These are phyloP conservation scores for Anguilla japonica DNA, from an alignment of 2,113 vertebrate genomes.

Conservation along the genomic window DNA sequence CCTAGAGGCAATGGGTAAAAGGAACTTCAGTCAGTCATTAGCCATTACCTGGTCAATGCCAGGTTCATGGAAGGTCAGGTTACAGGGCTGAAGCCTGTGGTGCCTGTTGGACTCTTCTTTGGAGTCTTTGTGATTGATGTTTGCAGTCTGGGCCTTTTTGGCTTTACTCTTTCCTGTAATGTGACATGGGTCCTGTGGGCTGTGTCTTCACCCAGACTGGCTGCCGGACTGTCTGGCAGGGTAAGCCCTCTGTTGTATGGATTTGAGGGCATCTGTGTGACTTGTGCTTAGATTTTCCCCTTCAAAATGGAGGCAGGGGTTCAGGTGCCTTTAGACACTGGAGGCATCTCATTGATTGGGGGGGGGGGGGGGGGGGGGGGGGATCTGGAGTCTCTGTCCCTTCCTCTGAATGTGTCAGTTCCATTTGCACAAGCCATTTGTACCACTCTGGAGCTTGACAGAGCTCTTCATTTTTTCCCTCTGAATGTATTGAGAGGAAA, in stretches of 20 bases:
- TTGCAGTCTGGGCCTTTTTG: not conserved
- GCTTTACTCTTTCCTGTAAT: not conserved
- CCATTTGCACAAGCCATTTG: not conserved
- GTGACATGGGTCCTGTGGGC: not conserved
- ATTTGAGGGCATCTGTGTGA: not conserved
- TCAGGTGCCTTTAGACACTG: not conserved
- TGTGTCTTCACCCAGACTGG: not conserved
- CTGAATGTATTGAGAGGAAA: not conserved
- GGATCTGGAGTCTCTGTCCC: not conserved
- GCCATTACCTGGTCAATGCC: not conserved
- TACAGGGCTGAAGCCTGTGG: not conserved
- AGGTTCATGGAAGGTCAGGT: not conserved
- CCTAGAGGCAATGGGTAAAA: not conserved
- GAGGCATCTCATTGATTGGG: constrained; percentile 2
- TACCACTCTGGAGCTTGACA: not conserved
- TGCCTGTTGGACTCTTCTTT: not conserved
- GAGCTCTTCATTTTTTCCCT: not conserved
- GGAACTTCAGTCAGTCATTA: not conserved
- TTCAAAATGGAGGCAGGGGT: not conserved
- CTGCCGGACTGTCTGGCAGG: not conserved
- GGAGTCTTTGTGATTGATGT: constrained; percentile 3
- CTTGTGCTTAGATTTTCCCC: not conserved
- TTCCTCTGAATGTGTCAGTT: not conserved
- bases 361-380: not conserved
- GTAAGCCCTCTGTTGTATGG: not conserved